Evolutionary conservation across 2,888 invertebrate species (phyloP).

Genomic region (Xylota sylvarum): DNA sequence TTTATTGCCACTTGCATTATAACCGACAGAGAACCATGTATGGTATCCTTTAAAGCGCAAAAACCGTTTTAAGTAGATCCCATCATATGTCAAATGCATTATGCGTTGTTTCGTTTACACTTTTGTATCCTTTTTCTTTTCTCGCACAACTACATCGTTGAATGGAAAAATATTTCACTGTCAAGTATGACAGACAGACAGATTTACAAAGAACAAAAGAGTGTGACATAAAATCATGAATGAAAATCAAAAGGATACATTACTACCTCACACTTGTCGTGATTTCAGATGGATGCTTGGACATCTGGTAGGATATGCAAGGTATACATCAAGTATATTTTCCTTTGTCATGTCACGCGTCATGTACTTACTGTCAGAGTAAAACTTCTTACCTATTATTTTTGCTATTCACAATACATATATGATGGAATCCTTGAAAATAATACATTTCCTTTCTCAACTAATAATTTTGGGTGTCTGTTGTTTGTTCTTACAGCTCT

Average conservation of each 20-base stretch:
- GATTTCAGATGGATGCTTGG: neutral
- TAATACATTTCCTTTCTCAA: no score
- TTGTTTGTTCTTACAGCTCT: slow-evolving; percentile 79
- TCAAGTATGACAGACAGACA: slow-evolving; percentile 58
- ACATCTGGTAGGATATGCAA: no score
- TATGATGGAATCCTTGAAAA: no score
- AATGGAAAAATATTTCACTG: slow-evolving; percentile 55
- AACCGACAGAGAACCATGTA: slow-evolving; percentile 13
- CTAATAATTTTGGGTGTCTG: slow-evolving; percentile 34
- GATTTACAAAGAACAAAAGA: slow-evolving; percentile 48
- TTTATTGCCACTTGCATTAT: slow-evolving; percentile 56
- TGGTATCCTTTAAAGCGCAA: slow-evolving; percentile 32
- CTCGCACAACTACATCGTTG: neutral
- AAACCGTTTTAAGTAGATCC: slow-evolving; percentile 39
- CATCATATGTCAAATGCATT: slow-evolving; percentile 55
- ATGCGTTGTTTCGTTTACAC: slow-evolving; percentile 53
- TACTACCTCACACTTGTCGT: neutral
- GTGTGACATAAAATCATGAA: slow-evolving; percentile 28
- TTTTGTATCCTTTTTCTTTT: slow-evolving; percentile 12
- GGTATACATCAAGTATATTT: no score
- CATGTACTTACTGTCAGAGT: no score
- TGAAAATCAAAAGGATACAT: slow-evolving; percentile 9
- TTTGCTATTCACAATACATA: no score
- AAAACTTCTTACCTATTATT: no score
- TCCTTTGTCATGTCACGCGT: no score